Base-by-base conservation (phyloP, 2,113 vertebrate genomes). In the Crotalus tigris region DNA sequence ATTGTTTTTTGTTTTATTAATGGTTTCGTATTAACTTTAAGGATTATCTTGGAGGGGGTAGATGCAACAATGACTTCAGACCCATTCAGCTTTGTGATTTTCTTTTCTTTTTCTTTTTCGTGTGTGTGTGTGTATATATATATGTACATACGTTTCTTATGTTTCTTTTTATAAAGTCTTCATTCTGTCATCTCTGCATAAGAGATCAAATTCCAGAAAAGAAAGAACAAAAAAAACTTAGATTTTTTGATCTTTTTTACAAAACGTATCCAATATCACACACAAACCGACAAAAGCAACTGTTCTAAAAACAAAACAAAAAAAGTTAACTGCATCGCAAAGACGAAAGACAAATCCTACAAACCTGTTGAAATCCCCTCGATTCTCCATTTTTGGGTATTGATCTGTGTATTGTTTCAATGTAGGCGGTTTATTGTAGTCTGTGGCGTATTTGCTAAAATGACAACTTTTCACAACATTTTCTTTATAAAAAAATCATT, bases 241-340 rank as follows among this genome's bases (percentile, higher is more conserved):
- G 93, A 93, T 93, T 93, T 93, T 93, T 93, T 93, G 93, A 93
- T 93, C 93, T 92, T 93, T 93, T 93, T 93, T 93, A 93, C 91
- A 92, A 85, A 91, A 91, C 26, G 61, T 64, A 69, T 61, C 81
- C n/a, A 54, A 53, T 87, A 64, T 90, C 53, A 93, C 88, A 90
- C 55, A 86, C 88, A 89, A 94, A 94, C 88, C 92, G 91, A 90
- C 91, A 93, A 94, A 92, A 93, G 87, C 93, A 94, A 58, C 87
- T 51, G 90, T 94, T 90, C 91, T 46, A 15, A 64, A 69, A 91
- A 89, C 88, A 51, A 93, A 90, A 69, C 44, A 87, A 54, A 64
- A 87, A n/a, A 91, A 81, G 33, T 81, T 81, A 81, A 44, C 75
- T 89, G 92, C 91, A 93, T 91, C 61, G 8, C 90, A 91, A 90